Evolutionary conservation across 2,113 vertebrate genomes (phyloP), one percentile per base, ranked within the genome.

Genomic region (Clinocottus analis): DNA sequence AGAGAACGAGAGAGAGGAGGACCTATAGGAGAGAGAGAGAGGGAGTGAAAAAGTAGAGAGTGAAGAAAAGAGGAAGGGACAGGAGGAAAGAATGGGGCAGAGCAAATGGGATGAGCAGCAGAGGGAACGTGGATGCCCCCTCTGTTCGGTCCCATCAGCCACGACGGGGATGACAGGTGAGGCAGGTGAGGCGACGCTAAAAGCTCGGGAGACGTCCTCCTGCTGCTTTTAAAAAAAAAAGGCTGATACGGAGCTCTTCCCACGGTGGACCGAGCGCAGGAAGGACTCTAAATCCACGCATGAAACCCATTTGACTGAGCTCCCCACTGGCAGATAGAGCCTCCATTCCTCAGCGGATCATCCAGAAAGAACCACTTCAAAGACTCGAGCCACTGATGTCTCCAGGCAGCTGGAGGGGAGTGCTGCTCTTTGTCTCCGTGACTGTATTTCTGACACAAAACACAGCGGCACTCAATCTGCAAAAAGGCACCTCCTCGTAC

Each of bases 281-380:
- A 77, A 71, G 66, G 66, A 58, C 49, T 79, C 66, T 80, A 87
- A n/a, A 86, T 92, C 87, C 87, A 79, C 25, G 79, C 80, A 80
- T 84, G 85, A 92, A 91, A 88, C 76, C 79, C 78, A 86, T 85
- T 84, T 61, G 74, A 69, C 79, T 71, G 80, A 82, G 62, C 69
- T 53, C 74, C 73, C 71, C 76, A 79, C 55, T 87, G 87, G 66
- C 72, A 85, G 64, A 82, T 13, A 76, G 70, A 84, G 49, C 19
- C 74, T 69, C 21, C 72, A 82, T 88, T 92, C 81, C 79, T 77
- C 67, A 65, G 77, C 3, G 64, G 77, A 88, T 85, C 67, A 71
- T 27, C 77, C 77, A 75, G 67, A 82, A 90, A 72, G 8, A 33
- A 68, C 5, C 75, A 70, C 88, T 83, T 86, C 83, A 92, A 91